These are phyloP conservation scores for Nannobrachium achirus DNA, from an alignment of 2,113 vertebrate species.

Conservation along the genomic window DNA sequence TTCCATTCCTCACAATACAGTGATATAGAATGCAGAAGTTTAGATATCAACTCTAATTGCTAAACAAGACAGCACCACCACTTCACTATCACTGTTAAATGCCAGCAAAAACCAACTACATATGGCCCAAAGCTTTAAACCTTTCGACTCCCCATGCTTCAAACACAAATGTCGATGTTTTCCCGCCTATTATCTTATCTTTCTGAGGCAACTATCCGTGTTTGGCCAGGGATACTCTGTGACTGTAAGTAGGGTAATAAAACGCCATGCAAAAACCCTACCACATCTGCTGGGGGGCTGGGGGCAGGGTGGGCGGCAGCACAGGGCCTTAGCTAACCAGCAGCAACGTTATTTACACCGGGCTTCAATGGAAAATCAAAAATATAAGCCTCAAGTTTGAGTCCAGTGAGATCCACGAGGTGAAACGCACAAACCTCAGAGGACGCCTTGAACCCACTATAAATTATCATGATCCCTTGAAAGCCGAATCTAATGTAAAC, in stretches of 20 bases:
- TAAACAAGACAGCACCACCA: constrained; percentile 55
- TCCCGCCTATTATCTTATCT: neutral
- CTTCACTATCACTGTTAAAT: constrained; percentile 46
- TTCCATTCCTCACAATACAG: constrained; percentile 40
- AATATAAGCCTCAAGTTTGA: neutral
- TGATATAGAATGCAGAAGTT: constrained; percentile 55
- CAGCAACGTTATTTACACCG: constrained; percentile 28
- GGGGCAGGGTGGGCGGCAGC: neutral
- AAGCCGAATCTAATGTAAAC: neutral
- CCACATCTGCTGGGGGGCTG: constrained; percentile 38
- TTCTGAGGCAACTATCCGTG: constrained; percentile 18
- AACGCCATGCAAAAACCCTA: constrained; percentile 76
- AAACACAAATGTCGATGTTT: neutral
- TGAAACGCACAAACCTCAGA: neutral
- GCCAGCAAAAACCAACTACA: constrained; percentile 23
- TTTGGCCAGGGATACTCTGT: constrained; percentile 72
- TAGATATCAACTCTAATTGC: constrained; percentile 58
- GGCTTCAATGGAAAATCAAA: constrained; percentile 21
- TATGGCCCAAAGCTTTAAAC: constrained; percentile 6
- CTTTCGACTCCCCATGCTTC: neutral
- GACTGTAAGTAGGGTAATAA: constrained; percentile 62
- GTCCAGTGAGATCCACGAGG: neutral
- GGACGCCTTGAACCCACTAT: neutral
- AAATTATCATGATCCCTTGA: constrained; percentile 1
- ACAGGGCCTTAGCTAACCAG: constrained; percentile 28